Evolutionary conservation across 2,888 invertebrate genomes (phyloP).

Genomic region (Tachina fera): DNA sequence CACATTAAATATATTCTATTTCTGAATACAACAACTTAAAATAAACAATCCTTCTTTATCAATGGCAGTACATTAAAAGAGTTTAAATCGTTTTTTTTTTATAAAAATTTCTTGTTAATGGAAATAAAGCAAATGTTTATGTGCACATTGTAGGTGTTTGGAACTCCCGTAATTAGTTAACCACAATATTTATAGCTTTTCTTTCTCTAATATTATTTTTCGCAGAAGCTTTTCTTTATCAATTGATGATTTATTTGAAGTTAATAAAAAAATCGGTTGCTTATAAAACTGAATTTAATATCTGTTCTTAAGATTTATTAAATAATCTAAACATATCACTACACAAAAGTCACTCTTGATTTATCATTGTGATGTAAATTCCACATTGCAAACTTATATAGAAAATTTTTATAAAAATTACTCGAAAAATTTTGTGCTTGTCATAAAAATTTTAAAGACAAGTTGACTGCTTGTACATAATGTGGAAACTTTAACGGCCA

Average conservation of each 20-base stretch:
- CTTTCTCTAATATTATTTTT: background rate
- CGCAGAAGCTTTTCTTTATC: background rate
- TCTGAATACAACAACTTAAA: slow-evolving; percentile 1
- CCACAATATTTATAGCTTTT: slow-evolving; percentile 71
- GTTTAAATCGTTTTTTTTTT: slow-evolving; percentile 6
- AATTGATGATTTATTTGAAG: slow-evolving; percentile 46
- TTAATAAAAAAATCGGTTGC: slow-evolving; percentile 50
- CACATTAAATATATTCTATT: slow-evolving; percentile 23
- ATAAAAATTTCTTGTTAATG: slow-evolving; percentile 1
- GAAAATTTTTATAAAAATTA: too few species aligned
- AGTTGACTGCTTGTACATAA: too few species aligned
- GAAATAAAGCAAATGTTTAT: slow-evolving; percentile 14
- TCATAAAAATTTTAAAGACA: too few species aligned
- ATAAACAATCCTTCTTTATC: slow-evolving; percentile 7
- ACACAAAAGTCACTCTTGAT: slow-evolving; percentile 57
- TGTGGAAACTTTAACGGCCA: background rate
- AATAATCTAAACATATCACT: slow-evolving; percentile 46
- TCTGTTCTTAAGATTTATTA: background rate
- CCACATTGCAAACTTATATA: background rate
- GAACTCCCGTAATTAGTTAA: slow-evolving; percentile 71
- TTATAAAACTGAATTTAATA: slow-evolving; percentile 4
- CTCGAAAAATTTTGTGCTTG: too few species aligned
- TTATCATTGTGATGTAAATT: slow-evolving; percentile 36
- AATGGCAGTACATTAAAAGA: slow-evolving; percentile 9
- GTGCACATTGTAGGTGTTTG: background rate